Evolutionary conservation across 2,113 vertebrate genomes (phyloP), one percentile per base, ranked within the genome.

Genomic region (Hemichromis elongatus): DNA sequence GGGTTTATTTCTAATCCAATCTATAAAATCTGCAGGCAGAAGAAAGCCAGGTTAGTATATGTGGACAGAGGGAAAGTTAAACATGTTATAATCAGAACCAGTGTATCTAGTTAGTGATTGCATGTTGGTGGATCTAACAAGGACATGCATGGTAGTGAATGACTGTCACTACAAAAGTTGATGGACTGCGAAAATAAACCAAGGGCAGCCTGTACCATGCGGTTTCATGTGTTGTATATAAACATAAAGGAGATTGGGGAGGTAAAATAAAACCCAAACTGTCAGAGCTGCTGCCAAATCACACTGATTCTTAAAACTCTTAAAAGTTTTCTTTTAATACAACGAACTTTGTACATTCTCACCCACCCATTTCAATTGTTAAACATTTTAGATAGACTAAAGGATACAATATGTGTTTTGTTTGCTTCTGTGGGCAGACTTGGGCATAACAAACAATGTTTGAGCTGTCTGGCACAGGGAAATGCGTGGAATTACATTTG

Each of bases 1-100:
- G 16, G 59, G 86, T 90, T 92, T 91, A 88, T 92, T 92, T 89
- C 82, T 61, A 61, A 90, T 85, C 79, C 42, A 54, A 85, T 24
- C 30, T 11, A 30, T 59, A 30, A 80, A 75, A 90, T 91, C 75
- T 85, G 54, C 53, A 47, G 9, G 82, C 14, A 9, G 61, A 79
- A 6, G 52, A 87, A 84, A 68, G 6, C 21, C 47, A 79, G 68
- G 85, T 84, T 86, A 85, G 26, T 35, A 59, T 70, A 75, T n/a
- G n/a, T 80, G 50, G 59, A 84, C 19, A 63, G 61, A 79, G 73
- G 63, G 86, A 86, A 61, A 24, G 6, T 75, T 30, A 24, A 11
- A 45, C 1, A 73, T 54, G 52, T 75, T 75, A 78, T 21, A 21
- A 50, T 70, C 2, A 24, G 33, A 81, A 78, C 45, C 33, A 59